A percentile compares a stretch with the other conserved stretches of the same genome.
phyloP scores from a whole-genome alignment of 2,888 invertebrate genomes.

The Leptura quadrifasciata region DNA sequence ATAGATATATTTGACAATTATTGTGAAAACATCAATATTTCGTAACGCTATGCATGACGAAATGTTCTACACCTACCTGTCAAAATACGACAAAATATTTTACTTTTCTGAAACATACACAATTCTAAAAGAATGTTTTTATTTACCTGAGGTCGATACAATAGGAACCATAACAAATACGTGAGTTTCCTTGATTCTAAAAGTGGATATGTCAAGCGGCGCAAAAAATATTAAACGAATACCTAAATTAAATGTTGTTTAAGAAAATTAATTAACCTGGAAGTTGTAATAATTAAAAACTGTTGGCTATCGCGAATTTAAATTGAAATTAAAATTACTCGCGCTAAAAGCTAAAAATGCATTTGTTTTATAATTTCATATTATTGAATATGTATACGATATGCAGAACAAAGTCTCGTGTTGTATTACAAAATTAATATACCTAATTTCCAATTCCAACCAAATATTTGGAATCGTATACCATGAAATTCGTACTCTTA shows the following conservation, averaged over 20 bases:
- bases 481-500: too few relatives aligned
- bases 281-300: background rate
- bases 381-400: too few relatives aligned
- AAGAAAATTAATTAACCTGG: background rate
- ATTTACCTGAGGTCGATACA: slow-evolving; percentile 18
- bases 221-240: background rate
- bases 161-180: slow-evolving; percentile 25
- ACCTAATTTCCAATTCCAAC: too few relatives aligned
- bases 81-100: slow-evolving; percentile 54
- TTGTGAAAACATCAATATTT: slow-evolving; percentile 11
- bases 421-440: too few relatives aligned
- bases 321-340: too few relatives aligned
- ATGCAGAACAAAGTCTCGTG: too few relatives aligned
- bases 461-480: too few relatives aligned
- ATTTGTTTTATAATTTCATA: too few relatives aligned
- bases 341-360: too few relatives aligned
- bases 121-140: background rate
- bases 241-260: background rate
- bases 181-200: background rate
- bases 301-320: background rate
- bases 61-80: slow-evolving; percentile 36
- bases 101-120: slow-evolving; percentile 10
- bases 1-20: background rate
- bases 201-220: background rate
- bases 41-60: slow-evolving; percentile 22